Base-by-base conservation (phyloP, 2,888 invertebrate genomes). In the Uloborus plumipes region DNA sequence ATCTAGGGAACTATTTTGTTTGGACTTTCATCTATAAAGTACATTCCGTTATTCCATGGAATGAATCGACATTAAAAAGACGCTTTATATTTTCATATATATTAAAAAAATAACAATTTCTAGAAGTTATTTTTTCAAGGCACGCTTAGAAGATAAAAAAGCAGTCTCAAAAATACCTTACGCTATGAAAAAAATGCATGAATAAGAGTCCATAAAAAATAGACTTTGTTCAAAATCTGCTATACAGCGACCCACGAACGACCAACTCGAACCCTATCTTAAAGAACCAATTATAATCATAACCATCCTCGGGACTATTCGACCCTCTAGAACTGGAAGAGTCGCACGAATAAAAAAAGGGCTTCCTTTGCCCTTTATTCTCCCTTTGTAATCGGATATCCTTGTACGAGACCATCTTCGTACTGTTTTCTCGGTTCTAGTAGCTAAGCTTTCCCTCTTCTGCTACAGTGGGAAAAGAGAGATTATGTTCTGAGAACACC, bases 311-410 rank as follows among this genome's bases (percentile, higher is more conserved):
- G 9, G 39, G 39, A 39, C 9, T 39, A 9, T 9, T 39, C 39
- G 49, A 64, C 64, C 64, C 49, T 49, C 49, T 39, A 49, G 64
- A 49, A 64, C n/a, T 47, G 3, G 49, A 14, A 39, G 47, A 49
- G 20, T 18, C 39, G 6, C 15, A 4, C 47, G 7, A 47, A 39
- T 39, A 61, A 72, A 62, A 64, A 31, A 70, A 18, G 14, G 22
- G 20, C 20, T 64, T 50, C 69, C 64, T 78, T 65, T 71, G 77
- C 39, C 39, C 39, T 39, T 11, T 39, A 78, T 78, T 78, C 77
- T 76, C 61, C 62, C 73, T 74, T 81, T 81, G 80, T 81, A 81
- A 81, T 81, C 80, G 73, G 80, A 81, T 81, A 81, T 59, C 74
- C 64, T 49, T 58, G 47, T 22, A 22, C 16, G 53, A 59, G 69